Conservation (phyloP, 2,888 invertebrate species). For the Platycheirus rosarum region DNA sequence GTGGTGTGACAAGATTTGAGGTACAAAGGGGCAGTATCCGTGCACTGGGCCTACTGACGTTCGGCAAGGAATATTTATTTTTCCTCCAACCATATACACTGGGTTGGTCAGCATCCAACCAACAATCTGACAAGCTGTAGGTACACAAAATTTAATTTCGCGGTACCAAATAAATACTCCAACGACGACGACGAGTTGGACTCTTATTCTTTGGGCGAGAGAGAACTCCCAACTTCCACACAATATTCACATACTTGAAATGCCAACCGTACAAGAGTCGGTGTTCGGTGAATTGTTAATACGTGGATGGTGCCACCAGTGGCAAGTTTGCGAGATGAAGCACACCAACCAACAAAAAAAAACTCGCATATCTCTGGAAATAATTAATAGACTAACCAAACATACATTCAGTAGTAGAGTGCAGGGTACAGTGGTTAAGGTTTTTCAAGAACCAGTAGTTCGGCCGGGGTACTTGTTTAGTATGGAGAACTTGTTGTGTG, state of each 20-base stretch:
- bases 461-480: slow-evolving; percentile 20
- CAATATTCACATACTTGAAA: slow-evolving; percentile 60
- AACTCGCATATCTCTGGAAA: slow-evolving; percentile 57
- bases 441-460: background rate
- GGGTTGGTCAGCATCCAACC: slow-evolving; percentile 2
- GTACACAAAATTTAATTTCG: slow-evolving; percentile 72
- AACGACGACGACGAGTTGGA: slow-evolving; percentile 19
- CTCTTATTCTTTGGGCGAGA: slow-evolving; percentile 66
- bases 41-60: slow-evolving; percentile 10
- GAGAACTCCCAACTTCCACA: slow-evolving; percentile 9
- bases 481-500: slow-evolving; percentile 51
- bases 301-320: slow-evolving; percentile 40
- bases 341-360: slow-evolving; percentile 26
- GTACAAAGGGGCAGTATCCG: background rate
- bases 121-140: slow-evolving; percentile 54
- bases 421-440: slow-evolving; percentile 25
- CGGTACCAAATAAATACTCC: slow-evolving; percentile 72
- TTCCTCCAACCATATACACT: slow-evolving; percentile 21
- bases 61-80: slow-evolving; percentile 50
- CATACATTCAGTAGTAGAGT: slow-evolving; percentile 6
- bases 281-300: slow-evolving; percentile 74
- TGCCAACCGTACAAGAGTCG: slow-evolving; percentile 49
- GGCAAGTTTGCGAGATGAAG: slow-evolving; percentile 29
- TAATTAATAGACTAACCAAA: slow-evolving; percentile 65
- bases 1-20: slow-evolving; percentile 20